Evolutionary conservation across 2,888 invertebrate genomes (phyloP).

Genomic region (Ceramica pisi): DNA sequence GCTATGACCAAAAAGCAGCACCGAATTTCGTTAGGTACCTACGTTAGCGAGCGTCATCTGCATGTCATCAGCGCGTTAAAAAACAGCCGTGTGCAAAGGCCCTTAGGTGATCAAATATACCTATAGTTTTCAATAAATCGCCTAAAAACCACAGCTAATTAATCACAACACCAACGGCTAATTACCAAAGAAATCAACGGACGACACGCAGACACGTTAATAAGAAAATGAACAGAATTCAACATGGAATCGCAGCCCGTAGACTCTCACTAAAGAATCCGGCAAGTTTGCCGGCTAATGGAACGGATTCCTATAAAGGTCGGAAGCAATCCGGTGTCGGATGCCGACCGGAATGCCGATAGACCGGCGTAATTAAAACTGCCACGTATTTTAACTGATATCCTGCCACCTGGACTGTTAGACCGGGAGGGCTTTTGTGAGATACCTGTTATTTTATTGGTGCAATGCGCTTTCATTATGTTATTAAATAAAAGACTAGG

Average conservation of each 20-base stretch:
- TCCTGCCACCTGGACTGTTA: conserved; percentile 75
- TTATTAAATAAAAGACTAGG: no score
- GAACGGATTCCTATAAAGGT: conserved; percentile 82
- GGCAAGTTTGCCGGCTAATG: conserved; percentile 81
- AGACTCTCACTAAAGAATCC: conserved; percentile 77
- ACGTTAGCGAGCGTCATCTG: no score
- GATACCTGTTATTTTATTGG: conserved; percentile 14
- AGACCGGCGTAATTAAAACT: conserved; percentile 85
- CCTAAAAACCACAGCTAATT: conserved; percentile 25
- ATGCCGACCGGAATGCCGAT: conserved; percentile 81
- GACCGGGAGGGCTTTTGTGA: conserved; percentile 63
- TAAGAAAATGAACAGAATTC: conserved; percentile 69
- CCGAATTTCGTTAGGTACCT: no score
- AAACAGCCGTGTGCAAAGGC: no score
- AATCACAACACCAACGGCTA: conserved; percentile 51
- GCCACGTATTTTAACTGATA: conserved; percentile 83
- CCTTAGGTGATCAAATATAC: no score
- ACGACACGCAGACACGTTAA: conserved; percentile 62
- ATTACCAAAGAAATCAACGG: conserved; percentile 63
- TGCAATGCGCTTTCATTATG: neutral
- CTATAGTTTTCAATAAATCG: neutral
- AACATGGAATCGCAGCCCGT: conserved; percentile 57
- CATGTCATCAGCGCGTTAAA: no score
- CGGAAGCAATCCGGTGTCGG: conserved; percentile 74
- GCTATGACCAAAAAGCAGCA: no score